Evolutionary conservation across 2,888 invertebrate species (phyloP).

Genomic region (Himalopsyche kuldschensis): DNA sequence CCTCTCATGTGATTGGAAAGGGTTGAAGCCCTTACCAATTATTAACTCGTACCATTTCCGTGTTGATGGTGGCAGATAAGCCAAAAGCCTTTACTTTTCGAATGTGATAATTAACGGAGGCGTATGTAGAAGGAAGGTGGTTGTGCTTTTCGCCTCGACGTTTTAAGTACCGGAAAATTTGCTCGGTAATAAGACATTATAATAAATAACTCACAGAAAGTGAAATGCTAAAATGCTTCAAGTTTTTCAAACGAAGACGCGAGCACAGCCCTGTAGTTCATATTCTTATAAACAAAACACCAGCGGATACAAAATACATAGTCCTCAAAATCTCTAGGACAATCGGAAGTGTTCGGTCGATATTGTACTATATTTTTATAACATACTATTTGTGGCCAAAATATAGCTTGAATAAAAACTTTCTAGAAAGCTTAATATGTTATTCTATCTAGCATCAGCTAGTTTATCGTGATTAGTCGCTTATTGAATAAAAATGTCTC

Average conservation of each 20-base stretch:
- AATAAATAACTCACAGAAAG: not conserved
- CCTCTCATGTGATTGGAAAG: slow-evolving; percentile 25
- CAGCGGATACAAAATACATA: not conserved
- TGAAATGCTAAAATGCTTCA: not conserved
- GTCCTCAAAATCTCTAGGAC: too few relatives aligned
- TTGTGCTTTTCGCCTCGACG: not conserved
- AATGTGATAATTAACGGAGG: not conserved
- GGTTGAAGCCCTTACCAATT: slow-evolving; percentile 19
- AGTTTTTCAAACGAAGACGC: not conserved
- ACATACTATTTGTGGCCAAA: too few relatives aligned
- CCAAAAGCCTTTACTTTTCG: not conserved
- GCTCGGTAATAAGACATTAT: not conserved
- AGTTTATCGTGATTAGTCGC: too few relatives aligned
- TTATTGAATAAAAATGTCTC: too few relatives aligned
- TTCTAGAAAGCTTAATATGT: too few relatives aligned
- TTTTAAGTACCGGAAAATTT: not conserved
- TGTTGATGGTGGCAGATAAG: slow-evolving; percentile 13
- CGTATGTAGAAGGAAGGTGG: not conserved
- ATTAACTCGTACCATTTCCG: slow-evolving; percentile 20
- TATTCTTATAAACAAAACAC: not conserved
- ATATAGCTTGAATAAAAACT: too few relatives aligned
- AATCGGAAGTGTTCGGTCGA: too few relatives aligned
- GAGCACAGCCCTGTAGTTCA: not conserved
- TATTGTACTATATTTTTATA: too few relatives aligned
- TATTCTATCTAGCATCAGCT: too few relatives aligned